phyloP scores from a whole-genome alignment of 2,888 invertebrate genomes.

The Drosophila mulleri region DNA sequence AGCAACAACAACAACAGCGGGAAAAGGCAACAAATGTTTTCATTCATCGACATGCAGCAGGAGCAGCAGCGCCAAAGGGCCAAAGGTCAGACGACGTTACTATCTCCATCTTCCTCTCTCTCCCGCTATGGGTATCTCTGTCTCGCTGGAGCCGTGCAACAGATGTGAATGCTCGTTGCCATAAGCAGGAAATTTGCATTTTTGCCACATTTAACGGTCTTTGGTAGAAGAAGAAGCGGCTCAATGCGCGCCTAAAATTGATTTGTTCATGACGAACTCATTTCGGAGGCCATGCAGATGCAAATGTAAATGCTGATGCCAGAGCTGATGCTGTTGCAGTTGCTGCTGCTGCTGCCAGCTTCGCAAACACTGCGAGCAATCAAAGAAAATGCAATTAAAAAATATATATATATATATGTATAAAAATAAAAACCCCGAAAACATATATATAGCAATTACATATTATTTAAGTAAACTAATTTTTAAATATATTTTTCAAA shows the following conservation, averaged over 20 bases:
- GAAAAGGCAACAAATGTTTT: slow-evolving; percentile 56
- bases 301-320: slow-evolving; percentile 24
- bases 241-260: slow-evolving; percentile 66
- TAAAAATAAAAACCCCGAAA: too few relatives aligned
- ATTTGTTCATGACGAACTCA: slow-evolving; percentile 79
- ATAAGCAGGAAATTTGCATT: slow-evolving; percentile 72
- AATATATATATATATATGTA: too few relatives aligned
- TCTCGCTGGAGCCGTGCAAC: slow-evolving; percentile 27
- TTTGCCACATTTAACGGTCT: slow-evolving; percentile 72
- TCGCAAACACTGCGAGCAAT: slow-evolving; percentile 21
- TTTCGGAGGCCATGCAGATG: slow-evolving; percentile 53
- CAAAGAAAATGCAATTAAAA: too few relatives aligned
- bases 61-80: slow-evolving; percentile 12
- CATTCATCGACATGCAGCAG: slow-evolving; percentile 42
- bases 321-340: not conserved
- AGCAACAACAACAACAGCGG: slow-evolving; percentile 22
- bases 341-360: not conserved
- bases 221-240: slow-evolving; percentile 13
- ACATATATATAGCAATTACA: too few relatives aligned
- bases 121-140: not conserved
- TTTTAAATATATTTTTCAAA: too few relatives aligned
- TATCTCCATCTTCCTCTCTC: not conserved
- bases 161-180: slow-evolving; percentile 28
- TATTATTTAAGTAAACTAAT: too few relatives aligned
- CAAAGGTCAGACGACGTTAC: slow-evolving; percentile 42